These are phyloP conservation scores for Apocheima hispidaria DNA, from an alignment of 2,888 invertebrate genomes.

Conservation along the genomic window DNA sequence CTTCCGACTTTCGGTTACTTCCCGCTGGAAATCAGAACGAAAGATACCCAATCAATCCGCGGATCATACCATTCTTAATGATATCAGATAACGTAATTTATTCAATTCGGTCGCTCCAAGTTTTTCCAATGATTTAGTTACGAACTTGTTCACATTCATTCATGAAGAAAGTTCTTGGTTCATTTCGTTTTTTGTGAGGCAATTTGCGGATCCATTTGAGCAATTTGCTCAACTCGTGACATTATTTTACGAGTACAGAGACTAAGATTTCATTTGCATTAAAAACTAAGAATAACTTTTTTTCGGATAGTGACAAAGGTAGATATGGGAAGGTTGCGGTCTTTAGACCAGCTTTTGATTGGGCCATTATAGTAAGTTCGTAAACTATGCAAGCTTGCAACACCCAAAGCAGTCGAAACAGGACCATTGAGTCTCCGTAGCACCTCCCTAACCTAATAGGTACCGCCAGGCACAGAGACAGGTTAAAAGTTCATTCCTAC, in stretches of 20 bases:
- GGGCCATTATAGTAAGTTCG: no score
- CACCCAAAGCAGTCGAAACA: no score
- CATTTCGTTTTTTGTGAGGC: slow-evolving; percentile 30
- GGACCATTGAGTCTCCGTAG: no score
- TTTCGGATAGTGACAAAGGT: no score
- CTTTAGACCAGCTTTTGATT: no score
- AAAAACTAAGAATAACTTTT: not conserved
- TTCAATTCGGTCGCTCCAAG: slow-evolving; percentile 47
- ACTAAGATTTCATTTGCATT: not conserved
- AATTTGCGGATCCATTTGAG: slow-evolving; percentile 17
- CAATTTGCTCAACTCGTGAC: slow-evolving; percentile 10
- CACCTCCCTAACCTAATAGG: no score
- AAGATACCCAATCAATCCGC: slow-evolving; percentile 60
- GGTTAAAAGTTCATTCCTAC: no score
- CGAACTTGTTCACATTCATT: slow-evolving; percentile 37
- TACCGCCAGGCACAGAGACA: no score
- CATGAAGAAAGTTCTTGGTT: slow-evolving; percentile 33
- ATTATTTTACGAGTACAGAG: not conserved
- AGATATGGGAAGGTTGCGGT: no score
- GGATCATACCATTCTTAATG: slow-evolving; percentile 61
- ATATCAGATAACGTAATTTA: slow-evolving; percentile 57
- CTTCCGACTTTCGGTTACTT: slow-evolving; percentile 69
- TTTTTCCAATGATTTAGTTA: slow-evolving; percentile 47
- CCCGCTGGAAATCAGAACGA: slow-evolving; percentile 52
- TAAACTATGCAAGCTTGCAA: no score